phyloP scores from a whole-genome alignment of 2,888 invertebrate species.

The Torymus tubicola region DNA sequence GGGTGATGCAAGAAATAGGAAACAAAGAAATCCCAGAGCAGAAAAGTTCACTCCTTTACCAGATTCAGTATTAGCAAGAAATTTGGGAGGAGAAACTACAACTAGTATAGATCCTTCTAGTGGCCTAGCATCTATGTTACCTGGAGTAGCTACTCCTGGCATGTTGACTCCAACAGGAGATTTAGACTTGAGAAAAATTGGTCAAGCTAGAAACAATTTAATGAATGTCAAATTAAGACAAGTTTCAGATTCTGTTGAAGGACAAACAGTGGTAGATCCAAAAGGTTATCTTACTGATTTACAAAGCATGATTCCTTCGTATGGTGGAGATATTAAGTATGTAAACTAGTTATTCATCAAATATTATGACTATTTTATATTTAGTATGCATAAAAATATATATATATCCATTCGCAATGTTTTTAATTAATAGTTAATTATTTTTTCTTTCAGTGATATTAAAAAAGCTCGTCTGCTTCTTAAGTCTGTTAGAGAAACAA shows the following conservation, averaged over 20 bases:
- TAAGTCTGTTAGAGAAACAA: conserved; percentile 97
- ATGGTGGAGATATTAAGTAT: conserved; percentile 96
- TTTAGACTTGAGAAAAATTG: conserved; percentile 98
- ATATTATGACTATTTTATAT: conserved; percentile 9
- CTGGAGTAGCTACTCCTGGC: conserved; percentile 89
- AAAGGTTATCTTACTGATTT: conserved; percentile 99
- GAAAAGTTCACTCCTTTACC: conserved; percentile 99
- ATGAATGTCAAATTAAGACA: conserved; percentile 96
- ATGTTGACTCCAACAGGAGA: conserved; percentile 93
- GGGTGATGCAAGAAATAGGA: conserved; percentile 98
- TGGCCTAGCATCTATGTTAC: conserved; percentile 91
- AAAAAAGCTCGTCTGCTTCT: conserved; percentile 96
- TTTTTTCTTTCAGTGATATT: conserved; percentile 82
- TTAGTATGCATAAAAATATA: not conserved
- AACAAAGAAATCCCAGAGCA: conserved; percentile 94
- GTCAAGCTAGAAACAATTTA: conserved; percentile 97
- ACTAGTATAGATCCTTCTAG: conserved; percentile 89
- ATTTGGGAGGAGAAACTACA: conserved; percentile 88
- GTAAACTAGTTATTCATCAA: conserved; percentile 36
- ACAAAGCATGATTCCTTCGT: conserved; percentile 99
- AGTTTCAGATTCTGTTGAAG: conserved; percentile 97
- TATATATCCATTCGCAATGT: not conserved
- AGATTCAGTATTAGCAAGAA: conserved; percentile 94
- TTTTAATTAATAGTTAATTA: not conserved
- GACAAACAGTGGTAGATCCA: conserved; percentile 99